Conservation (phyloP, 2,113 vertebrate species). For the Donacobius atricapilla region DNA sequence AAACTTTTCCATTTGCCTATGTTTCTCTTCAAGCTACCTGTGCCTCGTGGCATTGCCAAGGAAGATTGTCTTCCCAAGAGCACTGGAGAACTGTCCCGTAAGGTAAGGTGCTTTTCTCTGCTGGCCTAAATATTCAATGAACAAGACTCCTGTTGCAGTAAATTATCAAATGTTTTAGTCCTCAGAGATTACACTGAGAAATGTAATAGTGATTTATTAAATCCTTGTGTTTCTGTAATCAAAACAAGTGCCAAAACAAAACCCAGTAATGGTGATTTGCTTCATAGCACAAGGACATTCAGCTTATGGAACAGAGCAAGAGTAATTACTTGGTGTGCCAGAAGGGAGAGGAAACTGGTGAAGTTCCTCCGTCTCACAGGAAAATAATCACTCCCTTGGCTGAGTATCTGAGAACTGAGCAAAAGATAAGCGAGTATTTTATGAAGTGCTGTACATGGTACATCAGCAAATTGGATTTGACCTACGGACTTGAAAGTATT, state of each 20-base stretch:
- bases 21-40: constrained; percentile 77
- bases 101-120: constrained; percentile 74
- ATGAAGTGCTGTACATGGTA: background rate
- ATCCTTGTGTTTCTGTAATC: constrained; percentile 54
- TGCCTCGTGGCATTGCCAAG: constrained; percentile 81
- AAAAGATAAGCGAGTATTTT: constrained; percentile 41
- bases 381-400: constrained; percentile 79
- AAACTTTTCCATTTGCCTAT: background rate
- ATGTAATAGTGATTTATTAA: constrained; percentile 66
- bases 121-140: background rate
- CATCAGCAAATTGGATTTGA: background rate
- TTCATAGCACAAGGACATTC: constrained; percentile 77
- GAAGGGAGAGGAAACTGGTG: constrained; percentile 70
- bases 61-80: constrained; percentile 74
- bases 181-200: constrained; percentile 54
- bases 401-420: constrained; percentile 44
- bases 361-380: constrained; percentile 73
- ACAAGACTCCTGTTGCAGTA: background rate
- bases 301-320: constrained; percentile 74
- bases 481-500: background rate
- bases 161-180: constrained; percentile 41
- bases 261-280: background rate
- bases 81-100: constrained; percentile 78
- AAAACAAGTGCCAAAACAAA: background rate
- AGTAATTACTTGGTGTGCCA: constrained; percentile 79